Conservation (phyloP, 2,797 vertebrate genomes). For the Mus minutoides region DNA sequence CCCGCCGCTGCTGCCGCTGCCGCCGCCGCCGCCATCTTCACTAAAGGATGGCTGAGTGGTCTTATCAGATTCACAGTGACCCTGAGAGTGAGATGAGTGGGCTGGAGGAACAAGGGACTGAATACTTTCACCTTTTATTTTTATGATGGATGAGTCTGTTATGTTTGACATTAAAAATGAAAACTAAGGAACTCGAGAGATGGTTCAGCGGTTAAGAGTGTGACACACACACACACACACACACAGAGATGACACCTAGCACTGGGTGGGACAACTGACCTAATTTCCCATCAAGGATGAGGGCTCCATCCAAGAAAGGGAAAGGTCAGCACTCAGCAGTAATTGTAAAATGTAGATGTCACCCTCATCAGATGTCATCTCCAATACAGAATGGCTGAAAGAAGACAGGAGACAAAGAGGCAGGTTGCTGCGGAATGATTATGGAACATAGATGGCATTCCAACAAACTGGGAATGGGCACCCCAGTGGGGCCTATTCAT, state of each 20-base stretch:
- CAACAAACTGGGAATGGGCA: background rate
- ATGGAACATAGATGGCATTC: background rate
- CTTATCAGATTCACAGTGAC: background rate
- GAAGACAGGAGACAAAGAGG: background rate
- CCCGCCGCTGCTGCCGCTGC: too few species aligned
- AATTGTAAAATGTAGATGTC: fast-evolving
- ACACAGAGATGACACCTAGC: background rate
- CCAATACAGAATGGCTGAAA: background rate
- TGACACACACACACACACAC: background rate
- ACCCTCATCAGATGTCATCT: background rate
- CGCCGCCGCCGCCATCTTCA: too few species aligned
- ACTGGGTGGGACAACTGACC: background rate
- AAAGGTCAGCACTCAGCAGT: background rate
- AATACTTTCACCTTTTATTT: background rate
- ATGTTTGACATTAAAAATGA: background rate
- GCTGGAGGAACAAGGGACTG: background rate
- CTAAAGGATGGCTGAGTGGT: background rate
- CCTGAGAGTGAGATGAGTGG: background rate
- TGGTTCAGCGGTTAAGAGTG: background rate
- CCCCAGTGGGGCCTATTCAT: background rate
- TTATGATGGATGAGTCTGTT: background rate
- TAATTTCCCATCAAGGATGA: background rate
- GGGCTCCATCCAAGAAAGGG: background rate
- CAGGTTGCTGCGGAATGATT: background rate
- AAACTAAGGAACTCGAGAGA: background rate